A percentile compares a stretch with the other conserved stretches of the same genome.
These are phyloP conservation scores for Trogon melanurus DNA, from an alignment of 2,113 vertebrate genomes.

Conservation along the genomic window DNA sequence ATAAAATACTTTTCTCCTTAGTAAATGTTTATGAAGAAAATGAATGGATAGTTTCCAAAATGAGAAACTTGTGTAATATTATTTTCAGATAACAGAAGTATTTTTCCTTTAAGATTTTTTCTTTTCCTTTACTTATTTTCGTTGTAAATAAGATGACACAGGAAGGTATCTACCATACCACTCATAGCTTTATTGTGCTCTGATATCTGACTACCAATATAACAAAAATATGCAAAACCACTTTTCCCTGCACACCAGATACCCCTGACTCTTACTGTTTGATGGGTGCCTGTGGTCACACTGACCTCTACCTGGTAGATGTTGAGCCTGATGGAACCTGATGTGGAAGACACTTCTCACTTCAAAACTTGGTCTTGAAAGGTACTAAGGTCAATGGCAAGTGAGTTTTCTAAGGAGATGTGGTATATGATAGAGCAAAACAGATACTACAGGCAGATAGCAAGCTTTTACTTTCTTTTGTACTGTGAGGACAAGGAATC, in stretches of 20 bases:
- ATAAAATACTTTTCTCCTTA: constrained; percentile 82
- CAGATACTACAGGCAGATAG: background rate
- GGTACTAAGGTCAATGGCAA: background rate
- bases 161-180: background rate
- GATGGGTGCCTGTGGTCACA: background rate
- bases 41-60: constrained; percentile 67
- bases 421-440: background rate
- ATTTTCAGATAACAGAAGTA: constrained; percentile 61
- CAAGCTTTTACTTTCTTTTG: background rate
- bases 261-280: background rate
- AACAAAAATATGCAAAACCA: background rate
- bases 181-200: background rate
- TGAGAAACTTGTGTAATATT: constrained; percentile 63
- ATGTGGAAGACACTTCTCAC: background rate
- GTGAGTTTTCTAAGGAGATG: background rate
- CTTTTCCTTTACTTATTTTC: constrained; percentile 47
- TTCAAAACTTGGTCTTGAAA: background rate
- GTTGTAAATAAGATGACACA: background rate
- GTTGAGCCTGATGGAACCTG: background rate
- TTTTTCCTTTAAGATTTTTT: constrained; percentile 37
- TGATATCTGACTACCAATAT: background rate
- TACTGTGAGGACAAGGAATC: background rate
- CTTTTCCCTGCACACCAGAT: background rate
- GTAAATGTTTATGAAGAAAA: constrained; percentile 79
- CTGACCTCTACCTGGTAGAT: background rate